A percentile compares a stretch with the other conserved stretches of the same genome.
Evolutionary conservation across 2,888 invertebrate species (phyloP).

Genomic region (Agriopis marginaria): DNA sequence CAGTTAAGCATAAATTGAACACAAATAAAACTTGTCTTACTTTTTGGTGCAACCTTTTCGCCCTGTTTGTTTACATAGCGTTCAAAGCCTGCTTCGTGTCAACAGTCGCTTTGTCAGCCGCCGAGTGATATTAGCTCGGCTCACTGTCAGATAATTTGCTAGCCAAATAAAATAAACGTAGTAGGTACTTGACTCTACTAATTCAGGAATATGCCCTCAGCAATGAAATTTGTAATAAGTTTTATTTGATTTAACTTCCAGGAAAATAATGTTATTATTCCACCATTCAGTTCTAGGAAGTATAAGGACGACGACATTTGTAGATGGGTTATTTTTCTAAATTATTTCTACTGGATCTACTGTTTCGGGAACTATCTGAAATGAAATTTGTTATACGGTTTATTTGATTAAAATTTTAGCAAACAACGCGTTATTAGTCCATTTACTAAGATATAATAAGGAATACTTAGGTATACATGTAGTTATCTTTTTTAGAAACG

Average conservation of each 20-base stretch:
- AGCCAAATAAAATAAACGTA: conserved; percentile 73
- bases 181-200: conserved; percentile 51
- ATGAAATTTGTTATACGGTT: conserved; percentile 40
- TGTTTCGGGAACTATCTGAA: conserved; percentile 52
- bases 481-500: not conserved
- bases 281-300: not conserved
- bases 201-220: conserved; percentile 51
- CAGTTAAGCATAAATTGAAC: conserved; percentile 53
- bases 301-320: not conserved
- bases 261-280: not conserved
- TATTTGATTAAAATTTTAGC: not conserved
- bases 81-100: conserved; percentile 79
- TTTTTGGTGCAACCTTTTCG: conserved; percentile 72
- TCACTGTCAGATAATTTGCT: conserved; percentile 79
- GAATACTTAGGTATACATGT: not conserved
- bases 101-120: conserved; percentile 84
- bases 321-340: too few relatives aligned
- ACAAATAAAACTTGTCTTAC: conserved; percentile 73
- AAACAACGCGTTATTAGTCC: too few relatives aligned
- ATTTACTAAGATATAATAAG: too few relatives aligned
- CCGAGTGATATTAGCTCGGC: conserved; percentile 80
- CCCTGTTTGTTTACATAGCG: conserved; percentile 78
- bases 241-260: conserved; percentile 8
- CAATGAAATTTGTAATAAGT: conserved; percentile 42
- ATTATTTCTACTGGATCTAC: conserved; percentile 48